Evolutionary conservation across 2,113 vertebrate species (phyloP), one percentile per base, ranked within the genome.

Genomic region (Colaptes auratus): DNA sequence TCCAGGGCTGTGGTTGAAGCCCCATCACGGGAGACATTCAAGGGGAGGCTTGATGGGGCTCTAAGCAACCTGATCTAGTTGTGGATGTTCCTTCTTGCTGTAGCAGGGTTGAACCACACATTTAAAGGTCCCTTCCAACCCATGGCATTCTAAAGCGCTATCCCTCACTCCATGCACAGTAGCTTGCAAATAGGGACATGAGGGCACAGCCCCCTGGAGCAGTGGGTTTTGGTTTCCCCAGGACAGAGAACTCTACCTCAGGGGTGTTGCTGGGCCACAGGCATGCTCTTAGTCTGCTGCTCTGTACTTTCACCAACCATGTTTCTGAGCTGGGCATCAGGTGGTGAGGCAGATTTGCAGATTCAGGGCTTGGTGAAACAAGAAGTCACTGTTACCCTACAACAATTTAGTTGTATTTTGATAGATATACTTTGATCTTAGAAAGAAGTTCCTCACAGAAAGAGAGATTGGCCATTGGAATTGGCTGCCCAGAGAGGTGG

Each of bases 351-450:
- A 1, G 64, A 52, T 93, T 86, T 77, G 42, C 42, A 27, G 59
- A 58, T 65, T 79, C 39, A 52, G 53, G 56, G 15, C 58, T 84
- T 20, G 21, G 25, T 60, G 56, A 60, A 65, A 27, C 82, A 78
- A 0, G 0, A 0, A 78, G 27, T 31, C 19, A 2, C 30, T 30
- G 18, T 58, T 50, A 35, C 59, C 44, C n/a, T 0, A 0, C 36
- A 28, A 12, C 6, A 9, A 36, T 88, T 86, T 50, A 39, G 58
- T 36, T 42, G 7, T 44, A 30, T 84, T 93, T 86, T 59, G 66
- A 50, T 44, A 46, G 19, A 25, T 7, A 11, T 2, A 1, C 6
- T 15, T 44, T 44, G 42, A 44, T 44, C 42, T 15, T 44, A 16
- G 42, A 44, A 42, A 42, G 42, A 42, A 44, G 42, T 44, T 44